phyloP scores from a whole-genome alignment of 2,888 invertebrate species.

The Ophraella communa region DNA sequence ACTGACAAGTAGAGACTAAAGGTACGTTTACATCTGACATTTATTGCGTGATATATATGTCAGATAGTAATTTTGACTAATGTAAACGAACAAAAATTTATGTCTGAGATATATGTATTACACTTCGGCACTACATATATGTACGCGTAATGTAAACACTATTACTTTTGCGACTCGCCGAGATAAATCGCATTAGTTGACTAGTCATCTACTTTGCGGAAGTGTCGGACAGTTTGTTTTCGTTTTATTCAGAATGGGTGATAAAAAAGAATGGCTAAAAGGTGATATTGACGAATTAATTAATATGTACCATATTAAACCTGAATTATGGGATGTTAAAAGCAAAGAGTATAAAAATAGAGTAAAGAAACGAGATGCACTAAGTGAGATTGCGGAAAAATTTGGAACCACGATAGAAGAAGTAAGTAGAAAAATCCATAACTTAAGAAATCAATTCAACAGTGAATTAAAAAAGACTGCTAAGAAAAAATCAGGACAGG shows the following conservation, averaged over 20 bases:
- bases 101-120: too few relatives aligned
- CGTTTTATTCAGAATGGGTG: conserved; percentile 1
- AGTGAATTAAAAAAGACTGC: conserved; percentile 12
- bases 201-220: too few relatives aligned
- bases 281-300: conserved; percentile 24
- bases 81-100: too few relatives aligned
- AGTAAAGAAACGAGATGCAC: too few relatives aligned
- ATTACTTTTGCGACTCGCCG: too few relatives aligned
- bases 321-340: conserved; percentile 34
- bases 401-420: conserved; percentile 16
- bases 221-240: background rate
- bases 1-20: too few relatives aligned
- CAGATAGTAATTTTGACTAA: too few relatives aligned
- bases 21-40: background rate
- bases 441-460: conserved; percentile 14
- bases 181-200: background rate
- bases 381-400: conserved; percentile 13
- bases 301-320: conserved; percentile 32
- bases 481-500: background rate
- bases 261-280: conserved; percentile 25
- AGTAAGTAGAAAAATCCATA: conserved; percentile 18
- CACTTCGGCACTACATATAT: too few relatives aligned
- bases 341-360: conserved; percentile 43
- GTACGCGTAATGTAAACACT: too few relatives aligned
- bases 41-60: background rate